A percentile compares a stretch with the other conserved stretches of the same genome.
phyloP scores from a whole-genome alignment of 2,888 invertebrate species.

The Cordylochernes scorpioides region DNA sequence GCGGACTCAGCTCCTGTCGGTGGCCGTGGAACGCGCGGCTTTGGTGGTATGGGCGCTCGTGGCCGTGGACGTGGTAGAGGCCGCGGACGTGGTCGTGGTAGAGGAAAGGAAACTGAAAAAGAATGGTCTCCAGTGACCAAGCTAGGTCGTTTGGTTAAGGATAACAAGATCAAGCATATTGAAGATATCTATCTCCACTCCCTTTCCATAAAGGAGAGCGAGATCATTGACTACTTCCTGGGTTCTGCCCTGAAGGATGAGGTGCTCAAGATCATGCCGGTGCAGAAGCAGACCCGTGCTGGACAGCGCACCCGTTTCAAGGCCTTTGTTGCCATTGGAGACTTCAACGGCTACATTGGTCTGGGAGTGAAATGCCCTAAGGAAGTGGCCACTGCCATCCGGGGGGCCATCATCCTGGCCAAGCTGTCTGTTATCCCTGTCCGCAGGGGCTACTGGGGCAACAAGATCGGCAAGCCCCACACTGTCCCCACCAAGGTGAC shows the following conservation, averaged over 20 bases:
- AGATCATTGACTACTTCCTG: constrained; percentile 93
- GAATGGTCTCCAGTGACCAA: constrained; percentile 98
- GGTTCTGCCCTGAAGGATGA: constrained; percentile 81
- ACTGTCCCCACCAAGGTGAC: constrained; percentile 99
- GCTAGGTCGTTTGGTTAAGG: constrained; percentile 80
- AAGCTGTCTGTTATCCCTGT: constrained; percentile 95
- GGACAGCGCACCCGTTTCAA: constrained; percentile 98
- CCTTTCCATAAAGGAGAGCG: constrained; percentile 92
- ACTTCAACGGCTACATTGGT: constrained; percentile 94
- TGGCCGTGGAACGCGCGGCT: constrained; percentile 54
- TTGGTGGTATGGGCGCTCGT: constrained; percentile 39
- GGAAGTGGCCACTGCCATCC: constrained; percentile 98
- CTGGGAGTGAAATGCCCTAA: constrained; percentile 98
- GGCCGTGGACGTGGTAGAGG: constrained; percentile 38
- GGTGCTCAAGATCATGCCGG: constrained; percentile 98
- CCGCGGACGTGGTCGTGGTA: constrained; percentile 39
- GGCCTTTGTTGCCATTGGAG: constrained; percentile 65
- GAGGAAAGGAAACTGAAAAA: constrained; percentile 80
- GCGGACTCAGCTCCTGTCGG: constrained; percentile 97
- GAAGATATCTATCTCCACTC: constrained; percentile 98
- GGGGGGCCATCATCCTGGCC: constrained; percentile 92
- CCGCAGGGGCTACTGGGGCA: constrained; percentile 97
- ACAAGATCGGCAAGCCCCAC: constrained; percentile 97
- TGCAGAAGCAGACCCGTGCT: constrained; percentile 97
- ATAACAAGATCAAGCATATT: constrained; percentile 74